Base-by-base conservation (phyloP, 2,888 invertebrate species). In the Sarcophaga carnaria region DNA sequence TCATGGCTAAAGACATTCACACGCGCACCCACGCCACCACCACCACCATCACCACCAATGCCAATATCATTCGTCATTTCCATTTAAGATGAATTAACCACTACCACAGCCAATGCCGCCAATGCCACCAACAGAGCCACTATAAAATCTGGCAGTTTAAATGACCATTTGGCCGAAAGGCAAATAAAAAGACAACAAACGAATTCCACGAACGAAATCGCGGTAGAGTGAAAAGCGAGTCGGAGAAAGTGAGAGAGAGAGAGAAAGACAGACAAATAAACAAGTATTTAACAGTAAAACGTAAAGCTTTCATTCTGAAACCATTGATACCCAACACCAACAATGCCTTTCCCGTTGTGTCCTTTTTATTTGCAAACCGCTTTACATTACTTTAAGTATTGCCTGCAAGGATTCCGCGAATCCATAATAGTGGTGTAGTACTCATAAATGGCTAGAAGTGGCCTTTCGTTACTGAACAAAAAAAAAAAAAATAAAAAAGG, bases 81-180 rank as follows among this genome's bases (percentile, higher is more conserved):
- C 12, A 14, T 54, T 54, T 54, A n/a, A 37, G 37, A 37, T 37
- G 3, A 45, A 47, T 12, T 45, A 80, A 62, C 17, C 70, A 45
- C 27, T n/a, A 27, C 10, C 59, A 59, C 14, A 66, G 54, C 3
- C 72, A 27, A 25, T 63, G 8, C 37, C 69, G 54, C 3, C 72
- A 27, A 25, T 63, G 8, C 37, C 69, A 59, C 27, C 69, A 64
- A 54, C 64, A 75, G 37, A 37, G 69, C 75, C 70, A 60, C 80
- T 70, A 76, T 54, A 63, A 83, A 37, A 78, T 63, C 66, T 83
- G 86, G 83, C 76, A 77, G 69, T 72, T 80, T 69, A 86, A 71
- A 86, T 72, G 83, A 80, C 80, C 83, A 71, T 70, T 83, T 83
- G 83, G 69, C 80, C 67, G 63, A 47, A 47, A 69, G 77, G 67